Percentiles rank a stretch among this genome's conserved stretches.
phyloP scores from a whole-genome alignment of 2,113 vertebrate species.

The Tauraco erythrolophus region DNA sequence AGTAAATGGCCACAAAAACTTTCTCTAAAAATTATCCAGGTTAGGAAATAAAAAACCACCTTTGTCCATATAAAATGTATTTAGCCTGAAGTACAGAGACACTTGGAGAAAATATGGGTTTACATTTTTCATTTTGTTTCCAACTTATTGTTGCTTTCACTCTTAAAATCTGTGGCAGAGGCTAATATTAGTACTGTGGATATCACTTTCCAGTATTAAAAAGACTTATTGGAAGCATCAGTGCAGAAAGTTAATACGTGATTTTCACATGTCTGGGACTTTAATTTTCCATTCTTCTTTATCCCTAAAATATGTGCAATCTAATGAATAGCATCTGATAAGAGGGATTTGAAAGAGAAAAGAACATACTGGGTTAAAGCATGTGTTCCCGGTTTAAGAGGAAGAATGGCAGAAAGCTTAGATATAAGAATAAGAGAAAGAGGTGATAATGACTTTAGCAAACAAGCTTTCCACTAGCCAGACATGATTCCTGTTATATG shows the following conservation, averaged over 20 bases:
- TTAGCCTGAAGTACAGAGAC: neutral
- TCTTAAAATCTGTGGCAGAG: neutral
- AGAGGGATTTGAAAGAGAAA: neutral
- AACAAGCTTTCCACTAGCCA: slow-evolving; percentile 4
- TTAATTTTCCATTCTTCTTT: neutral
- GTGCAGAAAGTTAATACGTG: neutral
- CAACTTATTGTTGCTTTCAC: neutral
- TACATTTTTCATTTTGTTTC: neutral
- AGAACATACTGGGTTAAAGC: neutral
- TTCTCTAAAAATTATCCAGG: neutral
- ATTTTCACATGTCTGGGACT: neutral
- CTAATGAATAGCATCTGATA: neutral
- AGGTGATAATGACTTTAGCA: slow-evolving; percentile 57
- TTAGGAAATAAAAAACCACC: neutral
- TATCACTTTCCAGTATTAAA: neutral
- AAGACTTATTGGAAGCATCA: neutral
- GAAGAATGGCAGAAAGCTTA: slow-evolving; percentile 34
- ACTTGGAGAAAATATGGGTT: neutral
- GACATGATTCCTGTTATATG: slow-evolving; percentile 7
- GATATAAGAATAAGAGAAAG: neutral
- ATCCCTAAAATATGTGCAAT: neutral
- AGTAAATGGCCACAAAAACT: neutral
- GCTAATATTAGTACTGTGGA: neutral
- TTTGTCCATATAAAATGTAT: neutral
- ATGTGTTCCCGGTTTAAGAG: neutral